Percentiles rank a stretch among this genome's conserved stretches.
Evolutionary conservation across 2,888 invertebrate species (phyloP).

Genomic region (Philopedon plagiatum): DNA sequence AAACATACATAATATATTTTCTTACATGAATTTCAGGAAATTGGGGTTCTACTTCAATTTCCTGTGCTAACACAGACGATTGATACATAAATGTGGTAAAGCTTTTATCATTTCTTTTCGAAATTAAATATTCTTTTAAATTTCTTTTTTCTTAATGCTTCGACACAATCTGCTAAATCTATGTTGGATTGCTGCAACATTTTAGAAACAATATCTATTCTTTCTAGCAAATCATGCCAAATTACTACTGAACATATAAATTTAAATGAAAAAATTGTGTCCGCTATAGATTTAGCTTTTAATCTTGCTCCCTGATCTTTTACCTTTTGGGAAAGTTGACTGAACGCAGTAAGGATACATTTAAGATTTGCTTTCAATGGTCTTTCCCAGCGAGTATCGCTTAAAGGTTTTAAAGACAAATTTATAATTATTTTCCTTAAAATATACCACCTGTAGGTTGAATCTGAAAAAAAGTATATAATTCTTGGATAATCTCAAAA

Average conservation of each 20-base stretch:
- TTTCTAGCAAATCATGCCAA: neutral
- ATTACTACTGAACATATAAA: neutral
- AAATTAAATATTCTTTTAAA: neutral
- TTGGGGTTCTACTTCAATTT: neutral
- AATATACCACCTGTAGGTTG: conserved; percentile 9
- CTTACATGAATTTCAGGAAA: neutral
- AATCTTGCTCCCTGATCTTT: neutral
- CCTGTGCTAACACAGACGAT: neutral
- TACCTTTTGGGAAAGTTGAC: neutral
- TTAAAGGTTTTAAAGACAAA: neutral
- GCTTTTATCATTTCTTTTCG: neutral
- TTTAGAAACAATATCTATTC: neutral
- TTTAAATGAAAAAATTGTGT: neutral
- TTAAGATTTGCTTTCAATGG: too few relatives aligned
- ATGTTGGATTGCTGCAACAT: neutral
- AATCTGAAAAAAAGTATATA: conserved; percentile 54
- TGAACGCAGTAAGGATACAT: neutral
- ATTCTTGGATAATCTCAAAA: conserved; percentile 43
- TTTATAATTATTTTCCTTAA: neutral
- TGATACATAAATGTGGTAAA: neutral
- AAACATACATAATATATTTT: neutral
- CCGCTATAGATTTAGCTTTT: neutral
- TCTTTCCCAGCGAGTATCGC: too few relatives aligned
- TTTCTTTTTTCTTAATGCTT: neutral
- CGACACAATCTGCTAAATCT: neutral